These are phyloP conservation scores for Lasioglossum vierecki DNA, from an alignment of 2,888 invertebrate species.

Conservation along the genomic window DNA sequence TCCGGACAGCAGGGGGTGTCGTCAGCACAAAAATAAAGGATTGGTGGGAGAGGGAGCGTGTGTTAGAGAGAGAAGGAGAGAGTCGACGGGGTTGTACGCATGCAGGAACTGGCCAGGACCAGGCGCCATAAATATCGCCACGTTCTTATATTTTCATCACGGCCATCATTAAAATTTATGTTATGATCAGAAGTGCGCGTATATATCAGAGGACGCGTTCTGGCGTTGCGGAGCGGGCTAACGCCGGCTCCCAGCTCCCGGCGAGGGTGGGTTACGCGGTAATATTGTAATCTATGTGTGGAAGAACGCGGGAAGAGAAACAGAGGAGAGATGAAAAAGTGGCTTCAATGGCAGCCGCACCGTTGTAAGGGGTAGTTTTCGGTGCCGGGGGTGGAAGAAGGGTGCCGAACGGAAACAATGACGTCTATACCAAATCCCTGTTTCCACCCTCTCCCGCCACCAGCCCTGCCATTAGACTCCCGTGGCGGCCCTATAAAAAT, in stretches of 20 bases:
- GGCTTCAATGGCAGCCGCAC: constrained; percentile 78
- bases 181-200: constrained; percentile 82
- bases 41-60: not conserved
- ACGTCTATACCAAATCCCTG: constrained; percentile 81
- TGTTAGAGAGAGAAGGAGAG: constrained; percentile 10
- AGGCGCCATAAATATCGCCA: constrained; percentile 80
- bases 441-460: constrained; percentile 65
- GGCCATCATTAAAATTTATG: constrained; percentile 84
- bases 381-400: constrained; percentile 67
- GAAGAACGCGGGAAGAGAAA: constrained; percentile 81
- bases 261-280: constrained; percentile 72
- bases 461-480: constrained; percentile 80
- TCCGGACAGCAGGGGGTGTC: constrained; percentile 3
- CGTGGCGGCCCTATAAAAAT: constrained; percentile 79
- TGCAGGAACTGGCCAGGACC: constrained; percentile 61
- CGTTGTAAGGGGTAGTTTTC: constrained; percentile 79
- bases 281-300: constrained; percentile 84
- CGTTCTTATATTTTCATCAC: constrained; percentile 84
- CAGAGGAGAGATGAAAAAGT: constrained; percentile 81
- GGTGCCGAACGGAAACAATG: constrained; percentile 80
- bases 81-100: constrained; percentile 36
- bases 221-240: constrained; percentile 53
- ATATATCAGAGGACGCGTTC: constrained; percentile 77
- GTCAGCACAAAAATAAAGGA: constrained; percentile 13
- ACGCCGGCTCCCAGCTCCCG: constrained; percentile 45